Base-by-base conservation (phyloP, 64 coral and sea anemone genomes). In the Pachyseris speciosa region DNA sequence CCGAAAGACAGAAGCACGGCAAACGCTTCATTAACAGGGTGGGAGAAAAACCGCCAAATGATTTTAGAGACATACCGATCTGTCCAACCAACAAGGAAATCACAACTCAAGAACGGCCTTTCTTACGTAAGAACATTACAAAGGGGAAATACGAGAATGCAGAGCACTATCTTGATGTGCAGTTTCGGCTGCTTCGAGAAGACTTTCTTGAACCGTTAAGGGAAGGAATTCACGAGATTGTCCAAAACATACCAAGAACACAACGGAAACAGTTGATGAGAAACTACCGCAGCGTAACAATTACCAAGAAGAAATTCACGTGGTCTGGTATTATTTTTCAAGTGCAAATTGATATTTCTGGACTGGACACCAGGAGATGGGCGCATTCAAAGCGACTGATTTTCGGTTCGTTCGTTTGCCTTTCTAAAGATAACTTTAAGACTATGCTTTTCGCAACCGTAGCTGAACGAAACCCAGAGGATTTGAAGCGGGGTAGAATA, bases 91-190 rank as follows among this genome's bases (percentile, higher is more conserved):
- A 73, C 44, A 28, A 57, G 40, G 92, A 94, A 55, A 71, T 94
- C 8, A 89, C 86, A 22, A 30, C 86, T 37, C 39, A 61, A 30
- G 86, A 89, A 27, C 80, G 52, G 17, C 85, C 92, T 10, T 94
- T 89, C 50, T 44, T 94, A 37, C 86, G 92, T 27, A 63, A n/a
- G n/a, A n/a, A n/a, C n/a, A n/a, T n/a, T n/a, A n/a, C n/a, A n/a
- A n/a, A n/a, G n/a, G n/a, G n/a, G 68, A 25, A 94, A 94, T 94
- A 84, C 33, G 64, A 80, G 3, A 80, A 71, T 17, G 48, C 52
- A 13, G 92, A 89, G 4, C 92, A 89, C 49, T 94, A 94, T 27
- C 92, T 94, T 37, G 92, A 94, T 89, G 86, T n/a, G n/a, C n/a
- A n/a, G n/a, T n/a, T n/a, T n/a, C n/a, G n/a, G n/a, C n/a, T n/a